Base-by-base conservation (phyloP, 1,140 invertebrate species). In the Drosophila rhopaloa region DNA sequence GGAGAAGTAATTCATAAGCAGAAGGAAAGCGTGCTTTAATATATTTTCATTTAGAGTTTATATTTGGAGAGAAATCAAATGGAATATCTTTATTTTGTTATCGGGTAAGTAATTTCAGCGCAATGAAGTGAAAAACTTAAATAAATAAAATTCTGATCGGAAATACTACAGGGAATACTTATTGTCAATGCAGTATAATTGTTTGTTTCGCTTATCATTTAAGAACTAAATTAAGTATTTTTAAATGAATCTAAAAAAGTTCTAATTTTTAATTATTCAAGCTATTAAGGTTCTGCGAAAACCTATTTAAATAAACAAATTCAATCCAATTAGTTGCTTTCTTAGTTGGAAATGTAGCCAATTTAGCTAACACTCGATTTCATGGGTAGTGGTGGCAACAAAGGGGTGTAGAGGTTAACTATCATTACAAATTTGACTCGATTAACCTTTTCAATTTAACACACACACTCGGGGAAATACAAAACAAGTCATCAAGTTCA, bases 381-480 rank as follows among this genome's bases (percentile, higher is more conserved):
- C 19, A 59, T 62, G 50, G 54, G 51, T 43, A 58, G 56, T 44
- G 51, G 62, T 55, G 57, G 10, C 19, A 59, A 61, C 11, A 16
- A 44, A 54, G 38, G 32, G 32, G 10, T 58, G 11, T 41, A 43
- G 43, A 29, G 67, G 50, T 68, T 71, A 84, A 84, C 76, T 80
- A 84, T 67, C 65, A 66, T 55, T 51, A 55, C 29, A 63, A 82
- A 83, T 79, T 88, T 86, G 83, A 82, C 85, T 82, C 76, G 76
- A 86, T 86, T 86, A 86, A 86, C 79, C 83, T 88, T 82, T 85
- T 51, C 79, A 77, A 77, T 60, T 65, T 44, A 38, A 37, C 35
- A 40, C 32, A 38, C 44, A 32, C 24, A 19, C 41, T 29, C 38
- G 11, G 13, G 14, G 10, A 43, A 40, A 56, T 14, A 63, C 41